Conservation (phyloP, 2,888 invertebrate genomes). For the Julus scandinavius region DNA sequence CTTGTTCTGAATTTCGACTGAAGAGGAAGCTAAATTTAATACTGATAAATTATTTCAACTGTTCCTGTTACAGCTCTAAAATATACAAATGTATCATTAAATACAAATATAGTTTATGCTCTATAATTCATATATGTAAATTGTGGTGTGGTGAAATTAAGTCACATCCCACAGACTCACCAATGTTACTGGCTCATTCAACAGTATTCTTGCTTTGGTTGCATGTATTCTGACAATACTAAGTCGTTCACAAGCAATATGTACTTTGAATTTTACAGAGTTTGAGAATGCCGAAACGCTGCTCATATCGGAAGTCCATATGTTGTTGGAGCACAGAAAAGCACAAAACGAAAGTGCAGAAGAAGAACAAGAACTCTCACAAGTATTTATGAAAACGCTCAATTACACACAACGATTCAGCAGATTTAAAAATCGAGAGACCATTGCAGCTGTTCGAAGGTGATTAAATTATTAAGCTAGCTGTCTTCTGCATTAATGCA, state of each 20-base stretch:
- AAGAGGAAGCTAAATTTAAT: too few relatives aligned
- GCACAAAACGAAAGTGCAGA: conserved; percentile 98
- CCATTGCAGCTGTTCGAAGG: conserved; percentile 95
- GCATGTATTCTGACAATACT: background rate
- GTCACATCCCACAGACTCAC: background rate
- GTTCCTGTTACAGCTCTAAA: too few relatives aligned
- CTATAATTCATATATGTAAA: too few relatives aligned
- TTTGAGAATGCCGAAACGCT: conserved; percentile 99
- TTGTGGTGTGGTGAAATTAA: too few relatives aligned
- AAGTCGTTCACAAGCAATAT: too few relatives aligned
- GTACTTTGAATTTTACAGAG: conserved; percentile 71
- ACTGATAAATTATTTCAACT: too few relatives aligned
- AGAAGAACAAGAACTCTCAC: conserved; percentile 97
- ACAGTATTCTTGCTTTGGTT: background rate
- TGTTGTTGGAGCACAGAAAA: conserved; percentile 96
- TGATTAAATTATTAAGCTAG: conserved; percentile 65
- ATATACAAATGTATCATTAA: too few relatives aligned
- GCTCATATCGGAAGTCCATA: conserved; percentile 93
- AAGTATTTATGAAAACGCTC: conserved; percentile 97
- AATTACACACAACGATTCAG: conserved; percentile 96
- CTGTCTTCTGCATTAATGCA: background rate
- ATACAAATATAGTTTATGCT: too few relatives aligned
- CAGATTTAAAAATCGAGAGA: conserved; percentile 98
- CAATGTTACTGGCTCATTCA: background rate
- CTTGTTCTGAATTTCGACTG: too few relatives aligned